These are phyloP conservation scores for Melanotaenia boesemani DNA, from an alignment of 2,797 vertebrate genomes.

Conservation along the genomic window DNA sequence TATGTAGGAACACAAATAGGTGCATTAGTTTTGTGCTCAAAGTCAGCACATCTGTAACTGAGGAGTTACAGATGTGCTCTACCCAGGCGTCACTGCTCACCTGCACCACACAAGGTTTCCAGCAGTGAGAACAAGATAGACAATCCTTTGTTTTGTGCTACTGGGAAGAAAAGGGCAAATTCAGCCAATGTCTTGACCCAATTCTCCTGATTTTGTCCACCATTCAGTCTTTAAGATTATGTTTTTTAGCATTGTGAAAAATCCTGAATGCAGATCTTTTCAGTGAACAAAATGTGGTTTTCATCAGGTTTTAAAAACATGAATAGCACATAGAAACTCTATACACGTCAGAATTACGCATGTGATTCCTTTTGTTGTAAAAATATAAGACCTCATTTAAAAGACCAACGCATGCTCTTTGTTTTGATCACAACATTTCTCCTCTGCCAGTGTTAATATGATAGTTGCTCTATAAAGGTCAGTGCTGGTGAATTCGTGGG, in stretches of 20 bases:
- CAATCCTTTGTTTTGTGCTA: background rate
- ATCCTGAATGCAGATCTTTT: background rate
- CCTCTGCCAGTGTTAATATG: conserved; percentile 43
- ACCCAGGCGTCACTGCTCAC: background rate
- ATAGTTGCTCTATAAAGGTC: conserved; percentile 61
- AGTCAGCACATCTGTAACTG: background rate
- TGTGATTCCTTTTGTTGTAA: background rate
- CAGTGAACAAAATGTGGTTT: background rate
- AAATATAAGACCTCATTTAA: background rate
- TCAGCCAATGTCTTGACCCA: background rate
- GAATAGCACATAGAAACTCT: background rate
- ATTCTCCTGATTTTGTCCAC: background rate
- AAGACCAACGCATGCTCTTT: conserved; percentile 22
- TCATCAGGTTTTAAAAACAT: background rate
- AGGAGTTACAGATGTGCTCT: background rate
- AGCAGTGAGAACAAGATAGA: background rate
- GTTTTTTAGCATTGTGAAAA: background rate
- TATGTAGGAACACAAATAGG: background rate
- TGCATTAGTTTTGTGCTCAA: background rate
- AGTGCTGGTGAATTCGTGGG: conserved; percentile 45
- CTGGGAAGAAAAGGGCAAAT: background rate
- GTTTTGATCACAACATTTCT: conserved; percentile 32
- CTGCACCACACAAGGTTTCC: background rate
- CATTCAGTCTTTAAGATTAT: background rate
- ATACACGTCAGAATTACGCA: background rate